These are phyloP conservation scores for Leptopilina clavipes DNA, from an alignment of 1,140 invertebrate genomes.

Conservation along the genomic window DNA sequence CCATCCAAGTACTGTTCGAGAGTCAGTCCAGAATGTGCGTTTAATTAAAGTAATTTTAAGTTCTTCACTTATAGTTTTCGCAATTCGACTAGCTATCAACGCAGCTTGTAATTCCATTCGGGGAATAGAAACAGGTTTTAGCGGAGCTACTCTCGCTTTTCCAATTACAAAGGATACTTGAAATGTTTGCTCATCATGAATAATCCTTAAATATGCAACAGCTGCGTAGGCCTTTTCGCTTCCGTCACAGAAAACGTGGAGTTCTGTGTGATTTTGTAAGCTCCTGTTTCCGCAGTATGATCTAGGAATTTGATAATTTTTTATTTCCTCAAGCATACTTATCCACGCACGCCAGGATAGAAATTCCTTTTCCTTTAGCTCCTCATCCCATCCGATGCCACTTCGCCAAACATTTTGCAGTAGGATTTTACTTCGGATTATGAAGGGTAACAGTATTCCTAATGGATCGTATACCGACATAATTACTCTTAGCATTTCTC, in stretches of 20 bases:
- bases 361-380: constrained; percentile 23
- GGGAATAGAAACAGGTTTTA: constrained; percentile 6
- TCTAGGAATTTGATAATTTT: constrained; percentile 3
- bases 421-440: neutral
- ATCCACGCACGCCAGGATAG: neutral
- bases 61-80: neutral
- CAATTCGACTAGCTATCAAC: neutral
- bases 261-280: neutral
- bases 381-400: constrained; percentile 11
- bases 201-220: constrained; percentile 7
- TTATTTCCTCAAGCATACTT: neutral
- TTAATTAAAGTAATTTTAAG: neutral
- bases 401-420: constrained; percentile 7
- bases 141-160: constrained; percentile 25
- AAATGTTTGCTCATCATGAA: neutral
- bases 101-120: constrained; percentile 5
- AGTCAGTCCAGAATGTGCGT: constrained; percentile 46
- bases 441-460: neutral
- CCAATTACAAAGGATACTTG: neutral
- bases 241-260: constrained; percentile 35
- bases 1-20: constrained; percentile 51
- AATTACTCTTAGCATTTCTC: neutral
- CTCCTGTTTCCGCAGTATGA: neutral
- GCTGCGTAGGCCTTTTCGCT: constrained; percentile 16
- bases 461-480: neutral